phyloP scores from a whole-genome alignment of 2,113 vertebrate genomes.

The Microtus ochrogaster region DNA sequence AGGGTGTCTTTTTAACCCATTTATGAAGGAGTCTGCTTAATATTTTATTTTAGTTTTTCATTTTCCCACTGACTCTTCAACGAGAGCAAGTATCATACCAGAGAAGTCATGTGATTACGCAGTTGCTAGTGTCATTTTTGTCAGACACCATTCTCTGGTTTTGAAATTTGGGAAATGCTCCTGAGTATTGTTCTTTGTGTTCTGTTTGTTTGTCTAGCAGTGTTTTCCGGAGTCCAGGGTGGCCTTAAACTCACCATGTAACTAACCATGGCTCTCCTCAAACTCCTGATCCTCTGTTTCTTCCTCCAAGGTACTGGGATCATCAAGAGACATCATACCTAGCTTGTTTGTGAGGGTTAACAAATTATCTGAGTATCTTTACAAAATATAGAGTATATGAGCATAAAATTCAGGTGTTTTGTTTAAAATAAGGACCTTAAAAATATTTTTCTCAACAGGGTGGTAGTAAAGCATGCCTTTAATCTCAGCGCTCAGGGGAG shows the following conservation, averaged over 20 bases:
- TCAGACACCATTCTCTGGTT: not conserved
- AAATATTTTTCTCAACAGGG: not conserved
- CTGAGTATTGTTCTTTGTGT: not conserved
- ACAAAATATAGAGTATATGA: not conserved
- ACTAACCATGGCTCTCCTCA: not conserved
- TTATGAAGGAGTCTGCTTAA: not conserved
- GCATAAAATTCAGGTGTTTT: not conserved
- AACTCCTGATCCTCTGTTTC: not conserved
- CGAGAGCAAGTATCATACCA: not conserved
- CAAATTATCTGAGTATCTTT: not conserved
- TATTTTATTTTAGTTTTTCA: not conserved
- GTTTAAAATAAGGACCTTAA: not conserved
- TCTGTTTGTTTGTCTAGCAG: not conserved
- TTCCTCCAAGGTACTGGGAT: not conserved
- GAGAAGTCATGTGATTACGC: not conserved
- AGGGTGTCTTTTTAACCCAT: not conserved
- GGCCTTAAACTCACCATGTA: not conserved
- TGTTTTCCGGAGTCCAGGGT: not conserved
- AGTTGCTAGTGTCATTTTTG: not conserved
- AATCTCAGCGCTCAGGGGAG: not conserved
- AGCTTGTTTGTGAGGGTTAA: not conserved
- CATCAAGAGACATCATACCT: not conserved
- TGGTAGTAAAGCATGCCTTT: not conserved
- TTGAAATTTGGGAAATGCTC: constrained; percentile 7
- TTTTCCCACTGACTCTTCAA: not conserved